Conservation (phyloP, 2,113 vertebrate genomes). For the Alouatta palliata region DNA sequence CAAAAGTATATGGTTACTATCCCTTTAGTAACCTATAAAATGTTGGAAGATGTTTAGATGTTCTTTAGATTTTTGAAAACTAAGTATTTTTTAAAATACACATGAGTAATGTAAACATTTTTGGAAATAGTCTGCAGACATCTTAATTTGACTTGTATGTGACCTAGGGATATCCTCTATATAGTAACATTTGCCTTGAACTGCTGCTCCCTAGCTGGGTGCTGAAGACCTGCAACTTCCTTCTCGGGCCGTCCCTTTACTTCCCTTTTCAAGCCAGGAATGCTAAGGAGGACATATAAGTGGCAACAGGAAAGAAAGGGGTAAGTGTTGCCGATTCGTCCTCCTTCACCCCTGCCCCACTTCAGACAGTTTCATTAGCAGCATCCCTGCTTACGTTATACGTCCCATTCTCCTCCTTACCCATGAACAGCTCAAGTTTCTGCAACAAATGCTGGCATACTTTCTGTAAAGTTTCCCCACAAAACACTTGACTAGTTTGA, state of each 20-base stretch:
- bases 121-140: neutral
- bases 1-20: neutral
- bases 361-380: neutral
- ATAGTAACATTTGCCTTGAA: rapidly evolving
- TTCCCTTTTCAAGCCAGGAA: neutral
- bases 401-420: neutral
- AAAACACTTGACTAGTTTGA: neutral
- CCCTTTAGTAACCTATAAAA: neutral
- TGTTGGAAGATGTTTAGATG: neutral
- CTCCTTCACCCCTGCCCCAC: neutral
- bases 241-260: neutral
- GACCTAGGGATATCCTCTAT: neutral
- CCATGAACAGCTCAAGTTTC: neutral
- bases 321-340: rapidly evolving
- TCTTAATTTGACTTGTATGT: neutral
- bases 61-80: conserved; percentile 19
- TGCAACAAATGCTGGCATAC: neutral
- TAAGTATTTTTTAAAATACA: neutral
- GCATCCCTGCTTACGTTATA: neutral
- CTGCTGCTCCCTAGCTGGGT: neutral
- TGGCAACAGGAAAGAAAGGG: neutral
- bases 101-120: neutral
- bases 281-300: neutral
- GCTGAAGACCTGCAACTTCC: neutral
- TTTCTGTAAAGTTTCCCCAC: neutral